Percentiles rank a stretch among this genome's conserved stretches.
These are phyloP conservation scores for Perodicticus potto DNA, from an alignment of 2,797 vertebrate genomes.

Conservation along the genomic window DNA sequence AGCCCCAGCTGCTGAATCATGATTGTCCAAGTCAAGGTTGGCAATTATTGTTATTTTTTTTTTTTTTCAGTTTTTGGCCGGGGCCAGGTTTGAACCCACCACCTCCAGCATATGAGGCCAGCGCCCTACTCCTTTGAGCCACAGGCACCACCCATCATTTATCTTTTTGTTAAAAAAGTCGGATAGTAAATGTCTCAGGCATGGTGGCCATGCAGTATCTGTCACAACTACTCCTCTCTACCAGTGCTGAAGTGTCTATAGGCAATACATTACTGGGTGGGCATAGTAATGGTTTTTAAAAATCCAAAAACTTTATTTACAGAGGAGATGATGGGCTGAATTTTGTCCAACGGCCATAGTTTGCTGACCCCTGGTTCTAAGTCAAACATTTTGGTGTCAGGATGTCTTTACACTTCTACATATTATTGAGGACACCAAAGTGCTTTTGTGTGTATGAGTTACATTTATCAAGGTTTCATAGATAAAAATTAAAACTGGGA, in stretches of 20 bases:
- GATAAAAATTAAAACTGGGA: slow-evolving; percentile 12
- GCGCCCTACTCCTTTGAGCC: too few species aligned
- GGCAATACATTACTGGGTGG: neutral
- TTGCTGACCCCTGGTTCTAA: neutral
- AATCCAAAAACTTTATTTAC: neutral
- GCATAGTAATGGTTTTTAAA: neutral
- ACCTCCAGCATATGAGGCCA: too few species aligned
- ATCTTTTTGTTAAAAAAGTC: neutral
- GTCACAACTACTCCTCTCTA: neutral
- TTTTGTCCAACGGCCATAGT: neutral
- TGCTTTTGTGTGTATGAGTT: neutral
- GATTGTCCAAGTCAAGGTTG: neutral
- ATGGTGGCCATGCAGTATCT: neutral
- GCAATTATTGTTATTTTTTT: neutral
- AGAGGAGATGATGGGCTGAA: neutral
- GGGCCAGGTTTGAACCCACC: too few species aligned
- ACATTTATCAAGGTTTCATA: neutral
- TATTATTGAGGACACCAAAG: slow-evolving; percentile 19
- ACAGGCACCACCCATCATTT: neutral
- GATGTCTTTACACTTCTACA: neutral
- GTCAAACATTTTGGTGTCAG: neutral
- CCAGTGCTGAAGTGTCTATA: neutral
- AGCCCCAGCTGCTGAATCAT: neutral
- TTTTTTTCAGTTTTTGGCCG: too few species aligned
- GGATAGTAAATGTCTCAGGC: neutral